phyloP scores from a whole-genome alignment of 2,113 vertebrate species.

The Ibidorhyncha struthersii region DNA sequence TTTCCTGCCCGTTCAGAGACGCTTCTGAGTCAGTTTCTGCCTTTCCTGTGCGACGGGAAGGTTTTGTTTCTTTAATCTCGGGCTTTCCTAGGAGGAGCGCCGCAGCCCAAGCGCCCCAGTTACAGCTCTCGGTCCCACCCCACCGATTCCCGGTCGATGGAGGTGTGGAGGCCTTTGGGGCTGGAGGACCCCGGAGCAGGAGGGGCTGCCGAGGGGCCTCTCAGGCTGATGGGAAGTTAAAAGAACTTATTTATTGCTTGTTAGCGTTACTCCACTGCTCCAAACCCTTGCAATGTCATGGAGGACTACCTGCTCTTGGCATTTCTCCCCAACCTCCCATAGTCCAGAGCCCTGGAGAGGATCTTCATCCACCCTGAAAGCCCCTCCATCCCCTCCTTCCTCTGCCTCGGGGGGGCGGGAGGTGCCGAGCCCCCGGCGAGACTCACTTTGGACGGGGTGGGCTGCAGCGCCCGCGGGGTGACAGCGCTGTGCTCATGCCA shows the following conservation, averaged over 20 bases:
- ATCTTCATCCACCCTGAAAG: background rate
- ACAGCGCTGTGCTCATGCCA: fast-evolving
- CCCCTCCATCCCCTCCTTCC: background rate
- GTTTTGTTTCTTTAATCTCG: background rate
- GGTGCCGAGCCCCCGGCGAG: fast-evolving
- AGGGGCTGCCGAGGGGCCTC: background rate
- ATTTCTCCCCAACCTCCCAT: background rate
- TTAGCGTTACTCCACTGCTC: background rate
- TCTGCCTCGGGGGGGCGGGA: background rate
- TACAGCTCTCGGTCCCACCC: background rate
- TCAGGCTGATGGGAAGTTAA: background rate
- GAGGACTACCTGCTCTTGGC: background rate
- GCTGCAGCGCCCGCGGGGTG: fast-evolving
- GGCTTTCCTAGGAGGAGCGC: background rate
- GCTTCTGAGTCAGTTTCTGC: background rate
- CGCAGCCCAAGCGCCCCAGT: background rate
- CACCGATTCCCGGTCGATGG: background rate
- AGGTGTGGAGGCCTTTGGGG: fast-evolving
- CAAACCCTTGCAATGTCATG: fast-evolving
- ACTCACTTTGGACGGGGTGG: background rate
- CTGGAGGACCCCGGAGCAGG: background rate
- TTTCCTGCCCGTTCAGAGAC: background rate
- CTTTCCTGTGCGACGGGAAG: background rate
- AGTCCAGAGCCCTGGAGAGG: background rate
- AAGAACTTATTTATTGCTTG: background rate